phyloP scores from a whole-genome alignment of 37 sponge, comb jelly and placozoan genomes.

The Bolinopsis microptera region DNA sequence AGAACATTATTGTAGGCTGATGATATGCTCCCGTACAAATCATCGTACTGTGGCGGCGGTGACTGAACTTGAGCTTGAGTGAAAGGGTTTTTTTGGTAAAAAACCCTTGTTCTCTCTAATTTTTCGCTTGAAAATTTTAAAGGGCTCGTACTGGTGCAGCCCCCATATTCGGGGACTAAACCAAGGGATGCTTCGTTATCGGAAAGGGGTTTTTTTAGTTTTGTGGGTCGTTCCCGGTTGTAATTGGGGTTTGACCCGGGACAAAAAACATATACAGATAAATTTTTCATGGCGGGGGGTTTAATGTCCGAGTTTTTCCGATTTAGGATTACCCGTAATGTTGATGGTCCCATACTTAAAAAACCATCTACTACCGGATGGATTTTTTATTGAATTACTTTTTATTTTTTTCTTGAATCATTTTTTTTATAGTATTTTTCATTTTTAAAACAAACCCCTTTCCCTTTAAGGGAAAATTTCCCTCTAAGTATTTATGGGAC shows the following conservation, averaged over 20 bases:
- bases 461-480: no score
- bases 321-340: not conserved
- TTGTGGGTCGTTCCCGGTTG: not conserved
- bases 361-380: no score
- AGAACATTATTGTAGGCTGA: conserved; percentile 12
- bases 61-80: not conserved
- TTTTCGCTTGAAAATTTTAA: not conserved
- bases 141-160: not conserved
- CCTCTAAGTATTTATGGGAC: no score
- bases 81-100: conserved; percentile 11
- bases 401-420: no score
- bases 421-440: no score
- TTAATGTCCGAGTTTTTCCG: not conserved
- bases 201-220: not conserved
- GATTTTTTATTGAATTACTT: no score
- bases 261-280: not conserved
- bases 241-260: not conserved
- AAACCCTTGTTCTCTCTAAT: not conserved
- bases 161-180: not conserved
- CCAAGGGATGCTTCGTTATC: no score
- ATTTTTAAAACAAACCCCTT: no score
- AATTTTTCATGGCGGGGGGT: not conserved
- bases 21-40: not conserved
- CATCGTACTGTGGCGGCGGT: conserved; percentile 40
- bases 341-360: not conserved